These are phyloP conservation scores for Rhagonycha fulva DNA, from an alignment of 2,888 invertebrate species.

Conservation along the genomic window DNA sequence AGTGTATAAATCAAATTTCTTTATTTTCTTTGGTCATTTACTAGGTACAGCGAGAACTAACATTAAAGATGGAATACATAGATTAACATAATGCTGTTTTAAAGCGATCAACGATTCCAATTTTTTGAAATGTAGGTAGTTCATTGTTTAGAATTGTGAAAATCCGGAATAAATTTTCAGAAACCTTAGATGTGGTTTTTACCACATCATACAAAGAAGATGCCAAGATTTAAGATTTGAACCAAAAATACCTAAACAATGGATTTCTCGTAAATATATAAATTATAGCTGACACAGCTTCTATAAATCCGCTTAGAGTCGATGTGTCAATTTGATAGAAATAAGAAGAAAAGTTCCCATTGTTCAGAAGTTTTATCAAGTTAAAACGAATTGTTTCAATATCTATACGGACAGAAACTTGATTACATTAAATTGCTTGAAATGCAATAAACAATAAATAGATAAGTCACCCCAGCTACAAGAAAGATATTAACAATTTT, in stretches of 20 bases:
- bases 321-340: background rate
- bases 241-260: background rate
- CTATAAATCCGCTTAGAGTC: background rate
- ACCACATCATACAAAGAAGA: background rate
- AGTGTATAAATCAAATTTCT: too few relatives aligned
- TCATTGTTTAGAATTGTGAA: too few relatives aligned
- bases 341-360: background rate
- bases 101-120: too few relatives aligned
- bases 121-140: too few relatives aligned
- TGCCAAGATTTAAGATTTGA: background rate
- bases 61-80: background rate
- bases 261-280: background rate
- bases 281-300: background rate
- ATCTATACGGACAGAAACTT: background rate
- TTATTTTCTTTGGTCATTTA: background rate
- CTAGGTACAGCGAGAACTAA: background rate
- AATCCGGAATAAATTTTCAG: background rate
- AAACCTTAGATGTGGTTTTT: background rate
- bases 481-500: background rate
- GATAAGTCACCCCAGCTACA: background rate
- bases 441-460: background rate
- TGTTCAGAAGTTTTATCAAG: background rate
- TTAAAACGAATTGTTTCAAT: background rate
- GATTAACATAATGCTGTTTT: too few relatives aligned
- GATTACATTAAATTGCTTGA: background rate